phyloP scores from a whole-genome alignment of 2,797 vertebrate species.

The Heliangelus exortis region DNA sequence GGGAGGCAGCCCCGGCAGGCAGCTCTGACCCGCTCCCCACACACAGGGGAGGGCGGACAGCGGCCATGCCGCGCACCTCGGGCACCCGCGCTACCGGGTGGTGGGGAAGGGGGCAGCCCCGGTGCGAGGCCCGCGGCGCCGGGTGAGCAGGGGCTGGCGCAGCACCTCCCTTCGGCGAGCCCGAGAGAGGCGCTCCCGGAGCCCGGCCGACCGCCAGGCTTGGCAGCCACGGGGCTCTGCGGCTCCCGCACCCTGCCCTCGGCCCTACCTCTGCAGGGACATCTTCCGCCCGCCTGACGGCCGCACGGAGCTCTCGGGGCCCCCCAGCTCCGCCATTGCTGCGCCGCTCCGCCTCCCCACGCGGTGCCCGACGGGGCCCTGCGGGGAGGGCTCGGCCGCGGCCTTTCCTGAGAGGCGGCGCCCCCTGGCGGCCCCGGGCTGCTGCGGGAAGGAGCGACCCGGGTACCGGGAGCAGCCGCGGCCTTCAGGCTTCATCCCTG shows the following conservation, averaged over 20 bases:
- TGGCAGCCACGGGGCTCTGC: neutral
- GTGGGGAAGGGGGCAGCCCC: no score
- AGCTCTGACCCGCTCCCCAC: no score
- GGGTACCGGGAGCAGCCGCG: no score
- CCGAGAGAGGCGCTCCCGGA: neutral
- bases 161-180: neutral
- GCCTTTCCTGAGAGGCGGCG: neutral
- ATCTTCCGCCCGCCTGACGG: slow-evolving; percentile 70
- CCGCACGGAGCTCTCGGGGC: accelerated
- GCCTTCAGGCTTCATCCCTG: no score
- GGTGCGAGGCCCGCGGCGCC: neutral
- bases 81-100: no score
- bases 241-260: neutral
- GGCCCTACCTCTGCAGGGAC: slow-evolving; percentile 75
- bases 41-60: no score
- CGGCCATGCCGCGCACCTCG: neutral
- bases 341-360: neutral
- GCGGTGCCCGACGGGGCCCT: neutral
- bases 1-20: no score
- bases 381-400: neutral
- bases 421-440: neutral
- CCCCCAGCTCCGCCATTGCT: neutral
- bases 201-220: neutral
- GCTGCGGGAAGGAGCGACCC: neutral
- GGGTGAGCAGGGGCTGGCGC: neutral